Conservation (phyloP, 92 coral and sea anemone species). For the Palythoa grandis region DNA sequence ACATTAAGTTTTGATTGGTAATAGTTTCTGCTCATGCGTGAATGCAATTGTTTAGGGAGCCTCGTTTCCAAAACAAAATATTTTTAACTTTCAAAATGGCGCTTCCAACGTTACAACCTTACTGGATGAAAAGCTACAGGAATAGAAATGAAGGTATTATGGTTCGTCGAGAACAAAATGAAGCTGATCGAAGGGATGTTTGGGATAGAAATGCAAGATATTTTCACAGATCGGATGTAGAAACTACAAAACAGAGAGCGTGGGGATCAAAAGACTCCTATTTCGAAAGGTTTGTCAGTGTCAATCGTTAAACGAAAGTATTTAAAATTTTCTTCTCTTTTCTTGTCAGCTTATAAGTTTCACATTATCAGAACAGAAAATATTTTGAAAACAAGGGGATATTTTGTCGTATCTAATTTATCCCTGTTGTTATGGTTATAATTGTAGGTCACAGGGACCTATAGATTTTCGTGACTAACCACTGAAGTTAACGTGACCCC, state of each 20-base stretch:
- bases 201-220: conserved; percentile 94
- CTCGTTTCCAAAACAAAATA: conserved; percentile 57
- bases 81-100: conserved; percentile 84
- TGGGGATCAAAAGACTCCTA: conserved; percentile 94
- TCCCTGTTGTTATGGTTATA: no score
- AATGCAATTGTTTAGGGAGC: neutral
- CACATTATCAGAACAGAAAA: neutral
- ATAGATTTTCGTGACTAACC: no score
- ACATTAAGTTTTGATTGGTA: neutral
- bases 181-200: conserved; percentile 91
- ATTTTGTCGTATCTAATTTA: no score
- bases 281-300: conserved; percentile 72
- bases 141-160: conserved; percentile 88
- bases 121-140: conserved; percentile 98
- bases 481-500: no score
- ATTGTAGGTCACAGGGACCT: no score
- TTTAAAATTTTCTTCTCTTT: neutral
- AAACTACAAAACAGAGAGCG: conserved; percentile 95
- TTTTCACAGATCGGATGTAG: conserved; percentile 90
- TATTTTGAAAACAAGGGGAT: neutral
- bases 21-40: conserved; percentile 44
- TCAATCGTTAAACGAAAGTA: neutral
- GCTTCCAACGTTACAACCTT: conserved; percentile 99
- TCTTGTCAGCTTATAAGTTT: neutral
- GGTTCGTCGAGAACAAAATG: conserved; percentile 93